phyloP scores from a whole-genome alignment of 2,113 vertebrate genomes.

The Indicator indicator region DNA sequence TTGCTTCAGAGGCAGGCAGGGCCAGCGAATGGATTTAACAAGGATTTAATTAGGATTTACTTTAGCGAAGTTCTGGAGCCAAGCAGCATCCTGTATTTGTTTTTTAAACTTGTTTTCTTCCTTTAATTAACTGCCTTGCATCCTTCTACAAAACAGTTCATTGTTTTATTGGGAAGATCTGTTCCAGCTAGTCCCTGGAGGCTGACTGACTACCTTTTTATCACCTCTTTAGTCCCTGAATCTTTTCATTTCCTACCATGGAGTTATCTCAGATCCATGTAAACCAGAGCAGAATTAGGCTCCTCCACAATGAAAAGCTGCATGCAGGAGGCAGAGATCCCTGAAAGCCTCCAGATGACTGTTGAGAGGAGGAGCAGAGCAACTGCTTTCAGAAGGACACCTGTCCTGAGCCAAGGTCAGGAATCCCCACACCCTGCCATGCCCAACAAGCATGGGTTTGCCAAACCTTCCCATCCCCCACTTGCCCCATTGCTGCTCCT shows the following conservation, averaged over 20 bases:
- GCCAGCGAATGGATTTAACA: background rate
- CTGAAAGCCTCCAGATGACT: fast-evolving
- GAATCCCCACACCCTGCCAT: too few relatives aligned
- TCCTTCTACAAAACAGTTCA: background rate
- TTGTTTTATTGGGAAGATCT: background rate
- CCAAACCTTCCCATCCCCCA: background rate
- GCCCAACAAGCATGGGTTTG: background rate
- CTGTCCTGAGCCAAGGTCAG: background rate
- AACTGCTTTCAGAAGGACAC: fast-evolving
- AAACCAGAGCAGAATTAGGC: background rate
- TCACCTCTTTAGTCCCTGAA: background rate
- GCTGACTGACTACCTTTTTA: background rate
- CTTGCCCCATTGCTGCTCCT: background rate
- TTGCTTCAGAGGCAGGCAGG: background rate
- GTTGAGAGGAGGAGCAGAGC: background rate
- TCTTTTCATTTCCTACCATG: background rate
- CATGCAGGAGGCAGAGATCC: fast-evolving
- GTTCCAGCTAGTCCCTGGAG: background rate
- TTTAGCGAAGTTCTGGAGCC: background rate
- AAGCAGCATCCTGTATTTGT: background rate
- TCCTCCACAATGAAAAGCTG: background rate
- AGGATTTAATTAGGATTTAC: background rate
- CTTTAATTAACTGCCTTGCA: background rate
- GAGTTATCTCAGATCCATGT: background rate
- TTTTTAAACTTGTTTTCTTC: background rate